Conservation (phyloP, 2,113 vertebrate species). For the Capreolus pygargus region DNA sequence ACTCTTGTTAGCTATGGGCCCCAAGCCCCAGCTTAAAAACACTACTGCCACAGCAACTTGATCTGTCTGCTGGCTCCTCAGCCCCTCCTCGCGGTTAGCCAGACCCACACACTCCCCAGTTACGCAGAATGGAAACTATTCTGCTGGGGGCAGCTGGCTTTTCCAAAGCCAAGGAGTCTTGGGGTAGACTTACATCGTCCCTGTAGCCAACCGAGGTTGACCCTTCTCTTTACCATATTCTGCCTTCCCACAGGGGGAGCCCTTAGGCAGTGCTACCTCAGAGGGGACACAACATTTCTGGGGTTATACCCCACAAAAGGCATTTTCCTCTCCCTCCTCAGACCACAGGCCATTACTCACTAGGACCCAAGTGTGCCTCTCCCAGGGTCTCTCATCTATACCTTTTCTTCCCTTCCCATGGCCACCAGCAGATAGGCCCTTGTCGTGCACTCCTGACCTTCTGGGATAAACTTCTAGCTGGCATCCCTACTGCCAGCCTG, state of each 20-base stretch:
- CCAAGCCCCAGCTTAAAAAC: slow-evolving; percentile 18
- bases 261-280: neutral
- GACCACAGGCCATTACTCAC: neutral
- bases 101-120: slow-evolving; percentile 63
- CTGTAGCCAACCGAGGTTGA: neutral
- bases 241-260: neutral
- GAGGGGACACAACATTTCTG: neutral
- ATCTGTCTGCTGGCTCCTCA: slow-evolving; percentile 61
- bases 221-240: neutral
- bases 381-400: neutral
- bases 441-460: neutral
- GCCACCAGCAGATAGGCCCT: neutral
- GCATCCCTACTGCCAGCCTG: neutral
- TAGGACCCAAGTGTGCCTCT: neutral
- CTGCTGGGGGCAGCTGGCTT: slow-evolving; percentile 55
- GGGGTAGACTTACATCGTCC: slow-evolving; percentile 29
- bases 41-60: slow-evolving; percentile 52
- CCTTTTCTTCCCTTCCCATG: neutral
- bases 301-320: neutral
- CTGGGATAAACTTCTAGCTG: neutral
- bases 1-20: neutral
- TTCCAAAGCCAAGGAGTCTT: slow-evolving; percentile 51
- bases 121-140: slow-evolving; percentile 75
- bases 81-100: slow-evolving; percentile 70
- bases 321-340: neutral